phyloP scores from a whole-genome alignment of 2,888 invertebrate species.

The Abscondita cerata region DNA sequence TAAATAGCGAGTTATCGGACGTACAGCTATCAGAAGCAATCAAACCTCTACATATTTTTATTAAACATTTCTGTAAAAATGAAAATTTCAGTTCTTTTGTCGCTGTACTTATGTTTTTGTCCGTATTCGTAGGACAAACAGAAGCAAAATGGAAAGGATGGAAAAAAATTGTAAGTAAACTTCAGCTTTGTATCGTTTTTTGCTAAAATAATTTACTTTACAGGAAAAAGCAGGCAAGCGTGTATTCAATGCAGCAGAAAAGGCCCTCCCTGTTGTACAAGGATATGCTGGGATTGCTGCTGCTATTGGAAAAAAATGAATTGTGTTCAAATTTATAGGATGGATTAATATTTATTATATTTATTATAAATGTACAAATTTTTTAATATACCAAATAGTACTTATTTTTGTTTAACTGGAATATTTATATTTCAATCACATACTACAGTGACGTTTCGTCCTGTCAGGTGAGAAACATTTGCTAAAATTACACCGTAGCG shows the following conservation, averaged over 20 bases:
- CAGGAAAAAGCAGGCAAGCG: constrained; percentile 34
- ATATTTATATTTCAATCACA: too few relatives aligned
- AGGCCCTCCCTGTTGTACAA: constrained; percentile 39
- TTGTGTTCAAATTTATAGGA: too few relatives aligned
- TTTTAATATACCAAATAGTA: too few relatives aligned
- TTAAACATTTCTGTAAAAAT: constrained; percentile 15
- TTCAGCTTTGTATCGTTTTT: background rate
- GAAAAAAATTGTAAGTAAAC: constrained; percentile 22
- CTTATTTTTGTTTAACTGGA: too few relatives aligned
- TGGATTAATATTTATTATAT: too few relatives aligned
- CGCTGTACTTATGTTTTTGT: constrained; percentile 33
- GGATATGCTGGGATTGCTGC: constrained; percentile 36
- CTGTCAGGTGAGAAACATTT: too few relatives aligned
- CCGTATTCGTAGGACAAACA: constrained; percentile 38
- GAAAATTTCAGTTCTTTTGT: constrained; percentile 38
- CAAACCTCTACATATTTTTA: too few relatives aligned
- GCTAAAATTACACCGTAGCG: too few relatives aligned
- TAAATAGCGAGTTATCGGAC: too few relatives aligned
- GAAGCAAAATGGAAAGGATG: constrained; percentile 44
- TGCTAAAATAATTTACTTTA: background rate
- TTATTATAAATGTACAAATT: too few relatives aligned
- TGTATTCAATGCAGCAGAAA: constrained; percentile 39
- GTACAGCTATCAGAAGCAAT: too few relatives aligned
- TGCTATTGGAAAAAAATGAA: background rate
- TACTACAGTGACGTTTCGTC: too few relatives aligned